phyloP scores from a whole-genome alignment of 2,797 vertebrate species.

The Micrastur ruficollis region DNA sequence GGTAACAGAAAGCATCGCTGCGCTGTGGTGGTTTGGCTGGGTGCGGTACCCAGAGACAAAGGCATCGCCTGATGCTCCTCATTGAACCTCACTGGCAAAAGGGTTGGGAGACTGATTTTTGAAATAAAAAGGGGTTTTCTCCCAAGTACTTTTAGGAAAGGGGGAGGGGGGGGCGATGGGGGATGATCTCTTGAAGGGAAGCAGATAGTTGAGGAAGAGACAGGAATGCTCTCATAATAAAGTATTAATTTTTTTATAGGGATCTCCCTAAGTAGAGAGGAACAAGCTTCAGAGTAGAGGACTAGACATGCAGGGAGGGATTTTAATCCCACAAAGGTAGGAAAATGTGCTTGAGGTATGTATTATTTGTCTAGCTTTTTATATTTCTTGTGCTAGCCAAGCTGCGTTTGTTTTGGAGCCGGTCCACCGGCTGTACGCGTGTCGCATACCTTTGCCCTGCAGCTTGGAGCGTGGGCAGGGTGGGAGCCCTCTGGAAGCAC shows the following conservation, averaged over 20 bases:
- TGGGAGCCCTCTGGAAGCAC: background rate
- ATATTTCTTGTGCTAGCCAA: background rate
- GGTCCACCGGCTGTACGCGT: background rate
- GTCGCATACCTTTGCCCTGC: background rate
- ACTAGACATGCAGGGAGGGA: background rate
- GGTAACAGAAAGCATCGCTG: background rate
- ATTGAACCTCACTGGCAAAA: background rate
- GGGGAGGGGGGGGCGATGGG: background rate
- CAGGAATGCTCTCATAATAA: background rate
- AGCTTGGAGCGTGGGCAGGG: background rate
- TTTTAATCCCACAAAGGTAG: background rate
- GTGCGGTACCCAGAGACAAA: background rate
- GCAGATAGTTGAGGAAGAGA: background rate
- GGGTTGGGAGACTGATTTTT: background rate
- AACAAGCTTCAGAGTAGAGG: background rate
- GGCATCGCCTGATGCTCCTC: background rate
- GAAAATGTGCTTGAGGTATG: background rate
- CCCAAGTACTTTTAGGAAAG: background rate
- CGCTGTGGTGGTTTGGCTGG: background rate
- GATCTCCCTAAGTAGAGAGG: background rate
- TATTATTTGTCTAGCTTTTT: background rate
- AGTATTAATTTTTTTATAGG: background rate
- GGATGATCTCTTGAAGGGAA: background rate
- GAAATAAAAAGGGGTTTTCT: background rate
- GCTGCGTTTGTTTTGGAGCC: background rate